Base-by-base conservation (phyloP, 2,888 invertebrate species). In the Caenorhabditis doughertyi region DNA sequence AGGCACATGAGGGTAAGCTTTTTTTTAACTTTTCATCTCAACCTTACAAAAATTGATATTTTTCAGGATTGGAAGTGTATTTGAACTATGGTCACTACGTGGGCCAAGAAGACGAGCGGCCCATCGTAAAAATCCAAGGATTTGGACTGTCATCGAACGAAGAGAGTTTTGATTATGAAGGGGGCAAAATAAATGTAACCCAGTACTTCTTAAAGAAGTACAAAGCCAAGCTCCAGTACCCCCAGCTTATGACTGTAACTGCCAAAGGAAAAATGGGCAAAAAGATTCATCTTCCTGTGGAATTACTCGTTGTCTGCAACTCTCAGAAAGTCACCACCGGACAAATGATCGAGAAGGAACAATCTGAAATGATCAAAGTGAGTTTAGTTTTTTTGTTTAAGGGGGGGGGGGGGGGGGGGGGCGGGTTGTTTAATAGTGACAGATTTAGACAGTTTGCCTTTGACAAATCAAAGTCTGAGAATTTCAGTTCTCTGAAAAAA, bases 241-340 rank as follows among this genome's bases (percentile, higher is more conserved):
- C 64, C 0, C 4, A 47, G 0, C 27, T 64, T n/a, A 18, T 49
- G 9, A 64, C 64, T 0, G 29, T 42, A 9, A 18, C 11, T 11
- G 64, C 64, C 2, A 64, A 44, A 9, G 49, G 29, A 21, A 32
- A 16, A 13, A 32, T 32, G 1, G 49, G 49, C 21, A 21, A 7
- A 3, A 32, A 2, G 1, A 21, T 64, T 9, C 2, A 32, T 4
- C 18, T 49, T 4, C 64, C 64, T 9, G 64, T 60, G 16, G 60
- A 64, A 16, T 8, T 64, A 11, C 64, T 64, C 21, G 13, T 32
- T 11, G 4, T 21, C 8, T 64, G 64, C 21, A 32, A 25, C 0
- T 39, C 39, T 1, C 67, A 68, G n/a, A 55, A 53, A 18, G 67
- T 68, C n/a, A 55, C 39, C 13, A 68, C 32, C 16, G 13, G 13